A percentile compares a stretch with the other conserved stretches of the same genome.
These are phyloP conservation scores for Hypanus sabinus DNA, from an alignment of 2,113 vertebrate genomes.

Conservation along the genomic window DNA sequence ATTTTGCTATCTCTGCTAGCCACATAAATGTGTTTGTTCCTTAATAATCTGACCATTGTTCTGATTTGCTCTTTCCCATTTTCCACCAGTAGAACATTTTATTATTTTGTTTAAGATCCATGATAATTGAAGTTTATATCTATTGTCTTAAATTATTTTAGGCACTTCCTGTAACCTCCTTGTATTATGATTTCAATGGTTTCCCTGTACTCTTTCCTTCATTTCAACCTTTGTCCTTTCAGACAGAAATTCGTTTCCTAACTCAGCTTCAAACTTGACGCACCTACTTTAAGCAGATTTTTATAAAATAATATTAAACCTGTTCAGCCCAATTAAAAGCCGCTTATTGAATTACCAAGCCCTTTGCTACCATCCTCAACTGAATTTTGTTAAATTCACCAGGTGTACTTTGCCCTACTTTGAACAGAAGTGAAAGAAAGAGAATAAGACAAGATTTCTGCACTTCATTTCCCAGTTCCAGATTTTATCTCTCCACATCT, in stretches of 20 bases:
- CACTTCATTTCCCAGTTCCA: background rate
- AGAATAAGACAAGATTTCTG: background rate
- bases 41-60: background rate
- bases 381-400: background rate
- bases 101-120: background rate
- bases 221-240: background rate
- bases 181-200: background rate
- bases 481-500: background rate
- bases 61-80: background rate
- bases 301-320: background rate
- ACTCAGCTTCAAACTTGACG: background rate
- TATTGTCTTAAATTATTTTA: background rate
- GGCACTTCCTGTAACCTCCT: background rate
- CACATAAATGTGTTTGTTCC: background rate
- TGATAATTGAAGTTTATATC: background rate
- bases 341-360: background rate
- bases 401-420: background rate
- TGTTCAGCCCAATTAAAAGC: background rate
- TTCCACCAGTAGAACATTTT: too few relatives aligned
- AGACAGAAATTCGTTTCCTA: background rate
- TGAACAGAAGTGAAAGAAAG: background rate
- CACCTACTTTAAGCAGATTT: background rate
- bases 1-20: background rate
- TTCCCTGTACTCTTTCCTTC: too few relatives aligned
- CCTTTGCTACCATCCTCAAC: background rate